Percentiles rank a stretch among this genome's conserved stretches.
These are phyloP conservation scores for Philhelius pedissequus DNA, from an alignment of 2,888 invertebrate species.

Conservation along the genomic window DNA sequence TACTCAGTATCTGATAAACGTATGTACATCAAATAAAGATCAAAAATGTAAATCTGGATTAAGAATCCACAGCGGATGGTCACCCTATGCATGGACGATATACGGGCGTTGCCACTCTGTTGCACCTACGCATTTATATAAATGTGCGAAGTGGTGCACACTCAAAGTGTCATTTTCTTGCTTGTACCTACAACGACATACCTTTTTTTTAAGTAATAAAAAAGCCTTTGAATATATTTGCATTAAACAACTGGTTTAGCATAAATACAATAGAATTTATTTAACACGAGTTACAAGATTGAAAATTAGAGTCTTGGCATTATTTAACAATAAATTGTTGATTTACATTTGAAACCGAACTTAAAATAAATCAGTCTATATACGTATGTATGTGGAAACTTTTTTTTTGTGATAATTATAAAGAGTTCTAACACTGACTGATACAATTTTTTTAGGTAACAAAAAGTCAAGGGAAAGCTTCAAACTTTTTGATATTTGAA, in stretches of 20 bases:
- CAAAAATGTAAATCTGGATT: no score
- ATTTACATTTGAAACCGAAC: no score
- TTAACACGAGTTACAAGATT: background rate
- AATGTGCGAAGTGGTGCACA: background rate
- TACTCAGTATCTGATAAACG: no score
- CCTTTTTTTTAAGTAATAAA: background rate
- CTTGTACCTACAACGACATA: background rate
- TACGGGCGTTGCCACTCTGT: background rate
- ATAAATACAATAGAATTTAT: background rate
- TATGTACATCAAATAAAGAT: no score
- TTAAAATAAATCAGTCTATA: no score
- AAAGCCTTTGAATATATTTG: background rate
- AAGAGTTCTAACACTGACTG: no score
- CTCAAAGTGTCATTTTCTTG: background rate
- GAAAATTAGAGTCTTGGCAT: background rate
- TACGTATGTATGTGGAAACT: no score
- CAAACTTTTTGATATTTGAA: no score
- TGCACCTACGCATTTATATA: slow-evolving; percentile 6
- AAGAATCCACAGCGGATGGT: background rate
- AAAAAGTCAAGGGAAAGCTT: no score
- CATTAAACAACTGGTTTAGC: background rate
- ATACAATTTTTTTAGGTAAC: no score
- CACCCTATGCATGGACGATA: background rate
- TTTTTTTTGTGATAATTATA: no score
- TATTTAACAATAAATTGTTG: no score